Conservation (phyloP, 1,140 invertebrate genomes). For the Mamestra configurata region DNA sequence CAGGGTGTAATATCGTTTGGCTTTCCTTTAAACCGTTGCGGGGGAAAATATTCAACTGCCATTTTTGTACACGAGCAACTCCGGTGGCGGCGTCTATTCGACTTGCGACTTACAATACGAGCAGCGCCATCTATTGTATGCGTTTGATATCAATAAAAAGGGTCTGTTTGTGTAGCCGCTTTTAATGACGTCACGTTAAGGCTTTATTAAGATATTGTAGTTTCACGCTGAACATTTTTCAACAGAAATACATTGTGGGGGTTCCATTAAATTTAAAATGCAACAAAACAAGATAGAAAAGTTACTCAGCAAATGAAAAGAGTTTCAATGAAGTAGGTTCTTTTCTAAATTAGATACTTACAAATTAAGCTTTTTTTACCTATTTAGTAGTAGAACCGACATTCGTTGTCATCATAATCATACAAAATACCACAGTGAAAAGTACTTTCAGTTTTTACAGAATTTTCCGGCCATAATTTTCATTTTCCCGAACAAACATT, state of each 20-base stretch:
- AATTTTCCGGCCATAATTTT: too few species aligned
- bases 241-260: not conserved
- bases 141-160: slow-evolving; percentile 85
- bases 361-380: too few species aligned
- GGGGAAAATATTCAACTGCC: slow-evolving; percentile 86
- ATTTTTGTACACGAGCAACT: slow-evolving; percentile 84
- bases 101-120: slow-evolving; percentile 75
- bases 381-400: too few species aligned
- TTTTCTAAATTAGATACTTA: too few species aligned
- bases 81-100: slow-evolving; percentile 85
- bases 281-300: not conserved
- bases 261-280: not conserved
- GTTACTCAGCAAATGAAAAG: not conserved
- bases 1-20: slow-evolving; percentile 63
- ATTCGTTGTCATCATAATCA: too few species aligned
- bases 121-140: slow-evolving; percentile 84
- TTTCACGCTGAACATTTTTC: not conserved
- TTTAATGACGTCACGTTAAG: slow-evolving; percentile 55
- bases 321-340: too few species aligned
- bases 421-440: too few species aligned
- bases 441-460: too few species aligned
- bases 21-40: slow-evolving; percentile 60
- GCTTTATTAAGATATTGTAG: not conserved
- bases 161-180: slow-evolving; percentile 69
- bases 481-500: too few species aligned